Evolutionary conservation across 2,797 vertebrate genomes (phyloP).

Genomic region (Eulemur coronatus): DNA sequence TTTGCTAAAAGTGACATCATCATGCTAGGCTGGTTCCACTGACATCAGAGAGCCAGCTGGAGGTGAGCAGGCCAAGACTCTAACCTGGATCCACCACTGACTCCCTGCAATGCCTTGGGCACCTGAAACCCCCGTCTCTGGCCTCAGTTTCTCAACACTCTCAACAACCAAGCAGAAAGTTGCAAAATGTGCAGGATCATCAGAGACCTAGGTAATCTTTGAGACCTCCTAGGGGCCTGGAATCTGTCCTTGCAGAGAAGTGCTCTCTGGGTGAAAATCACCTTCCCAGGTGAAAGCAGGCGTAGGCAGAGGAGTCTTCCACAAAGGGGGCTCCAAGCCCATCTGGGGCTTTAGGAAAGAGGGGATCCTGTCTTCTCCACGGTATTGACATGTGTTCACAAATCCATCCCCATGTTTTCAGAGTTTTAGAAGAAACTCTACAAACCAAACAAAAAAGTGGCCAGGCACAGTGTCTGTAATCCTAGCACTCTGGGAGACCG

Average conservation of each 20-base stretch:
- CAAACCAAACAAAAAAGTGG: background rate
- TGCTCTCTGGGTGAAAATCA: background rate
- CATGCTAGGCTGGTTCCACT: background rate
- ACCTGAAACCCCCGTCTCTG: background rate
- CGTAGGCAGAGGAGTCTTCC: background rate
- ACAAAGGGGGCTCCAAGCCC: background rate
- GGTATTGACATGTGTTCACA: background rate
- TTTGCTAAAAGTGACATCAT: background rate
- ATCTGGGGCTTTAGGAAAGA: fast-evolving
- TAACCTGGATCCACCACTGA: background rate
- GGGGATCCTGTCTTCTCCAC: background rate
- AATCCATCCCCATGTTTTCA: background rate
- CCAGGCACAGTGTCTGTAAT: background rate
- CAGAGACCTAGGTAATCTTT: background rate
- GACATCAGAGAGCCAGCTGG: background rate
- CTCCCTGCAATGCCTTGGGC: background rate
- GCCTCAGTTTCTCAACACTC: background rate
- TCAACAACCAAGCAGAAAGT: background rate
- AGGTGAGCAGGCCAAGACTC: background rate
- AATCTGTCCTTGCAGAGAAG: background rate
- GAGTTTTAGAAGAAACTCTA: background rate
- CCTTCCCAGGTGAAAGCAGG: background rate
- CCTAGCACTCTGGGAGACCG: background rate
- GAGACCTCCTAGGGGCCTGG: background rate
- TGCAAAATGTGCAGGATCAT: background rate